These are phyloP conservation scores for Pristionchus arcanus DNA, from an alignment of 2,888 invertebrate genomes.

Conservation along the genomic window DNA sequence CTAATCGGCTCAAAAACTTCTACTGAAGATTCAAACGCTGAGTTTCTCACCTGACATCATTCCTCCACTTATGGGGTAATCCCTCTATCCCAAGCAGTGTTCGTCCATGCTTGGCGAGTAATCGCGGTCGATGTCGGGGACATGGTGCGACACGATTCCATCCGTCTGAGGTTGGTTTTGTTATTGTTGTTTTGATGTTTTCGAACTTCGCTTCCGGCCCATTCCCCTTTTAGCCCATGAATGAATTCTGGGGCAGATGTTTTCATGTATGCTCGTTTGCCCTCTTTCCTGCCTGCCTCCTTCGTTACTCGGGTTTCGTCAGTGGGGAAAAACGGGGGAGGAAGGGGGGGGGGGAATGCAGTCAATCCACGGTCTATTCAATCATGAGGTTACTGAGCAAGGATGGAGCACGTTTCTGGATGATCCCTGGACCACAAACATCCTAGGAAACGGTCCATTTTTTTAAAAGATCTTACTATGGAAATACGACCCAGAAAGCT, in stretches of 20 bases:
- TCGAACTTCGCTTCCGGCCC: background rate
- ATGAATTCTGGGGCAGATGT: conserved; percentile 1
- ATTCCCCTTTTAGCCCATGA: background rate
- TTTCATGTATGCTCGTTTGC: background rate
- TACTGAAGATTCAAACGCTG: no score
- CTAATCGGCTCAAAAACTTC: no score
- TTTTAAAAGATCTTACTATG: no score
- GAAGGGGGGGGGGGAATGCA: background rate
- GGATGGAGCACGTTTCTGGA: no score
- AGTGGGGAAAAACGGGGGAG: background rate
- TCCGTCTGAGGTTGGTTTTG: background rate
- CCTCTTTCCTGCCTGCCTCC: background rate
- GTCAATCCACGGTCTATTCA: conserved; percentile 26
- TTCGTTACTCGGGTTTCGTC: conserved; percentile 16
- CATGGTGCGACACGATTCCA: background rate
- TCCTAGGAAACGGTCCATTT: no score
- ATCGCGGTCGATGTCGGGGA: conserved; percentile 19
- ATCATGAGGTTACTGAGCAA: background rate
- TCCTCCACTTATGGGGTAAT: conserved; percentile 23
- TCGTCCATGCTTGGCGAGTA: conserved; percentile 34
- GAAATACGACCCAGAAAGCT: no score
- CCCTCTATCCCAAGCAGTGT: conserved; percentile 29
- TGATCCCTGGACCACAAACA: no score
- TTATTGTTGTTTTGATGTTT: background rate
- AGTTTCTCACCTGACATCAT: conserved; percentile 20